These are phyloP conservation scores for Proteles cristata DNA, from an alignment of 2,113 vertebrate genomes.

Conservation along the genomic window DNA sequence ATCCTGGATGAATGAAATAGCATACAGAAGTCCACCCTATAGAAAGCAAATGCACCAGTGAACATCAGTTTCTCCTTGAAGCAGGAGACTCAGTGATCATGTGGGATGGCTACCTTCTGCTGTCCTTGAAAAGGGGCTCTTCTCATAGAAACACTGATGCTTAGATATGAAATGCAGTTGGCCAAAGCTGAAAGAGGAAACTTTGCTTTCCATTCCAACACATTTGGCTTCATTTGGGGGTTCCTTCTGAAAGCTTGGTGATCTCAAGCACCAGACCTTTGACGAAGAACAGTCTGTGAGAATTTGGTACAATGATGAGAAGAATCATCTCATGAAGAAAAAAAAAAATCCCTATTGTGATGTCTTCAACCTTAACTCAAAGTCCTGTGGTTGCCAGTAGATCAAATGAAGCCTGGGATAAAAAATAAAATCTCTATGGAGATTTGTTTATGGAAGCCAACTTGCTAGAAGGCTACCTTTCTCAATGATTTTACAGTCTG, in stretches of 20 bases:
- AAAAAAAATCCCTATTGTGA: neutral
- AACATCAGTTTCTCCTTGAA: neutral
- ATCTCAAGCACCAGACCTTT: neutral
- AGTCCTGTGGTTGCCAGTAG: neutral
- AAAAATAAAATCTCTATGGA: constrained; percentile 55
- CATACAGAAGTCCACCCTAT: neutral
- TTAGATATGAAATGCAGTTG: neutral
- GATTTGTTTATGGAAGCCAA: neutral
- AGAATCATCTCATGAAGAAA: neutral
- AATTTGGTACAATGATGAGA: neutral
- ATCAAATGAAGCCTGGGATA: constrained; percentile 44
- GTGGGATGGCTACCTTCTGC: neutral
- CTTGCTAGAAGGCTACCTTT: constrained; percentile 20
- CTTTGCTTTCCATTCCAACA: neutral
- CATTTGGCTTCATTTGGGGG: neutral
- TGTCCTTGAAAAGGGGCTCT: neutral
- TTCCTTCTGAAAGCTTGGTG: constrained; percentile 7
- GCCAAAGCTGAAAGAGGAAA: neutral
- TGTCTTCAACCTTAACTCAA: neutral
- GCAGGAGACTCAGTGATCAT: neutral
- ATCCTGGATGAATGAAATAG: neutral
- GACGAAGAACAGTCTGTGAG: neutral
- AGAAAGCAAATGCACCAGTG: fast-evolving
- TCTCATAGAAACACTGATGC: neutral
- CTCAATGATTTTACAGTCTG: constrained; percentile 50